Base-by-base conservation (phyloP, 2,888 invertebrate genomes). In the Noctua pronuba region DNA sequence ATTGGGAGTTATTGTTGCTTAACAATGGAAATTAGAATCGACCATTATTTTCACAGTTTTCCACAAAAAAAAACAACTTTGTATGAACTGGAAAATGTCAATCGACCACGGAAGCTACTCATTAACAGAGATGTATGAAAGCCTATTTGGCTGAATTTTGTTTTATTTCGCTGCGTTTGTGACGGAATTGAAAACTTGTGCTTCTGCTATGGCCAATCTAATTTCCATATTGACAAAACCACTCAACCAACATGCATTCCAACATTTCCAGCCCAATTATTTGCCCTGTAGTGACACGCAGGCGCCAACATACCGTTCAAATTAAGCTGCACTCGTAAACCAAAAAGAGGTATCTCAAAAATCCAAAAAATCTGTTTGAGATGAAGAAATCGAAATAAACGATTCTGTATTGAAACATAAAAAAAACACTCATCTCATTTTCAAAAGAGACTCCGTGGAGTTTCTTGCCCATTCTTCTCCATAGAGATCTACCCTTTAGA, bases 261-360 rank as follows among this genome's bases (percentile, higher is more conserved):
- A 60, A 21, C 35, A 76, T 75, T 73, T 52, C 76, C 44, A 80
- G 62, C 10, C 62, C 41, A 83, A 83, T 80, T 80, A 83, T 68
- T 71, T 58, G 13, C 7, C 31, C 52, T 31, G 31, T 0, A 60
- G 38, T 70, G 72, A 58, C 58, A 46, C 21, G n/a, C 11, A 55
- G 81, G 78, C 81, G 81, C 84, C 77, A 78, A 67, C 72, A 66
- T 38, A 69, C 46, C 55, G 66, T 60, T 74, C 24, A 21, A 60
- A n/a, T 64, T 46, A 74, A 60, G 13, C 35, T 62, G 35, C 35
- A 10, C 10, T 62, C 10, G 21, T 35, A 21, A 60, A 2, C 4
- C 18, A 62, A 62, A 62, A 31, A 35, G 35, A 10, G 5, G 35
- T 62, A 62, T 31, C 62, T 21, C 31, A 31, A 21, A 31, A 8